A percentile compares a stretch with the other conserved stretches of the same genome.
Evolutionary conservation across 2,797 vertebrate species (phyloP).

Genomic region (Syndactyla subalaris): DNA sequence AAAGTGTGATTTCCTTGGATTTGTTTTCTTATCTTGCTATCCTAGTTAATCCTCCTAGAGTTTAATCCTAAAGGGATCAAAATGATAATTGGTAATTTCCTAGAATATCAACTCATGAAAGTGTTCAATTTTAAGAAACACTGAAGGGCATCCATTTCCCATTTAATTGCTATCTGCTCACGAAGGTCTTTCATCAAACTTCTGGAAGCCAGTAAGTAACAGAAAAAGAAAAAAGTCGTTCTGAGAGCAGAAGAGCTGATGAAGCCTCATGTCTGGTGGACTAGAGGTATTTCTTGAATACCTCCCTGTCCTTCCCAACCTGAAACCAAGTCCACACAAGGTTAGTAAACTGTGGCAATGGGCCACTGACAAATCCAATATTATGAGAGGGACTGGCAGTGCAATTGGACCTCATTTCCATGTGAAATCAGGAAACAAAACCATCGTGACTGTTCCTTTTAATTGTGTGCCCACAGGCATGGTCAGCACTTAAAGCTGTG

Average conservation of each 20-base stretch:
- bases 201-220: not conserved
- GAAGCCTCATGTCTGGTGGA: not conserved
- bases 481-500: not conserved
- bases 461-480: not conserved
- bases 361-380: not conserved
- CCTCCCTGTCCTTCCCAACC: not conserved
- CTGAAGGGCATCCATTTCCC: not conserved
- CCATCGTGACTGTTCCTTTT: not conserved
- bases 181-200: not conserved
- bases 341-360: not conserved
- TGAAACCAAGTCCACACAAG: not conserved
- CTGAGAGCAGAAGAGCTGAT: not conserved
- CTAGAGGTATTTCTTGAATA: not conserved
- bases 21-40: conserved; percentile 26
- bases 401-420: not conserved
- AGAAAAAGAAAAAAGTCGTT: not conserved
- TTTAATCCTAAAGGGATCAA: conserved; percentile 18
- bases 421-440: not conserved
- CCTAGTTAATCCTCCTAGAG: not conserved
- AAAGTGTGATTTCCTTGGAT: not conserved
- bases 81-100: not conserved
- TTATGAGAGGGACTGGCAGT: not conserved
- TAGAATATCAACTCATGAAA: not conserved
- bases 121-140: not conserved
- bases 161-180: not conserved